Conservation (phyloP, 92 coral and sea anemone species). For the Actinostola sp. region DNA sequence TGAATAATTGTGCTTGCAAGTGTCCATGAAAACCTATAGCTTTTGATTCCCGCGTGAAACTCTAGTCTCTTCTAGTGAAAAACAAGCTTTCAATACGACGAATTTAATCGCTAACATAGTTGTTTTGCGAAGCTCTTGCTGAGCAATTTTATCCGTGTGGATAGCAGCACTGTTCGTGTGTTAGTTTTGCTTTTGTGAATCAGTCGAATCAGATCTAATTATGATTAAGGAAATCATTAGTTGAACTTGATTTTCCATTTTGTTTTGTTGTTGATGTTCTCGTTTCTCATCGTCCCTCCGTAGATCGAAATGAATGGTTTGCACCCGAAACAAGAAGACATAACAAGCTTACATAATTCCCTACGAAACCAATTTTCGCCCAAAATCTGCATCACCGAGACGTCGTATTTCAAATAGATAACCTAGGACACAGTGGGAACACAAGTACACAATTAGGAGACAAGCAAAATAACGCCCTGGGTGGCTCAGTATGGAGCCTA, state of each 20-base stretch:
- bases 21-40: no score
- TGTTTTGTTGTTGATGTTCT: constrained; percentile 7
- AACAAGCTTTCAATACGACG: no score
- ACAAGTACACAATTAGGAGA: constrained; percentile 22
- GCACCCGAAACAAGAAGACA: constrained; percentile 1
- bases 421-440: neutral
- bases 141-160: neutral
- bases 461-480: constrained; percentile 13
- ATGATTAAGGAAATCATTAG: constrained; percentile 11
- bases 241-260: constrained; percentile 14
- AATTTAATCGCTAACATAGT: neutral
- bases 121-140: neutral
- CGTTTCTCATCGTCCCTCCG: neutral
- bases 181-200: constrained; percentile 3
- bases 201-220: constrained; percentile 19
- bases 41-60: no score
- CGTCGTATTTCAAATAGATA: neutral
- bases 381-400: neutral
- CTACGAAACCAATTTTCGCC: neutral
- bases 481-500: constrained; percentile 31
- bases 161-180: neutral
- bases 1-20: no score
- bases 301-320: neutral
- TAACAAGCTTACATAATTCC: neutral
- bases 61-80: no score